Percentiles rank a stretch among this genome's conserved stretches.
Conservation (phyloP, 2,797 vertebrate genomes). For the Channallabes apus region DNA sequence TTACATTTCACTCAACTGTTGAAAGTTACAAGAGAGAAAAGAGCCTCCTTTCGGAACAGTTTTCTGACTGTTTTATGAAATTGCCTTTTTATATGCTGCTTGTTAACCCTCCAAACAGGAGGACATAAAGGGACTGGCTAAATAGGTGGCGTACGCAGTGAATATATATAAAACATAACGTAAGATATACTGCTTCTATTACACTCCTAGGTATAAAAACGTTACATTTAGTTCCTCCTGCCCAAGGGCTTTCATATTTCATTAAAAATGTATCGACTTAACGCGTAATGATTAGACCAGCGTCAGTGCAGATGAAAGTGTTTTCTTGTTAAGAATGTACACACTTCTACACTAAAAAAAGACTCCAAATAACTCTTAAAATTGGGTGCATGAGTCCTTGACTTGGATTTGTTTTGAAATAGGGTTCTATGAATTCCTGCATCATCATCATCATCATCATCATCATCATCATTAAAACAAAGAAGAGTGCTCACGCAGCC, state of each 20-base stretch:
- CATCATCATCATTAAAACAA: not conserved
- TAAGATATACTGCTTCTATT: conserved; percentile 10
- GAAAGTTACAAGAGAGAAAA: not conserved
- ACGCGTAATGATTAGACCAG: conserved; percentile 34
- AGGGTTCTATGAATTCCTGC: not conserved
- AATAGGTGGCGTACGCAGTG: conserved; percentile 1
- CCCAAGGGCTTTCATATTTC: conserved; percentile 47
- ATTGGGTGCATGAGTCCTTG: no score
- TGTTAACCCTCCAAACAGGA: conserved; percentile 10
- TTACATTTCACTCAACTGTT: conserved; percentile 8
- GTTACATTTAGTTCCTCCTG: conserved; percentile 39
- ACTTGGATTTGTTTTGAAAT: not conserved
- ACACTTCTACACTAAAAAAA: conserved; percentile 17
- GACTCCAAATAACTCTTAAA: not conserved
- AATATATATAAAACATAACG: not conserved
- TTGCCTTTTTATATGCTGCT: not conserved
- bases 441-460: no score
- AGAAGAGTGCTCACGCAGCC: not conserved
- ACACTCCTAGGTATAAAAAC: conserved; percentile 21
- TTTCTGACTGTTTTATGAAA: not conserved
- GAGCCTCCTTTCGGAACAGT: not conserved
- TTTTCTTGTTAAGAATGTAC: conserved; percentile 19
- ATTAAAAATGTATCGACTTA: conserved; percentile 47
- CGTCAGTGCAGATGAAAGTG: conserved; percentile 41
- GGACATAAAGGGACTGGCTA: not conserved